phyloP scores from a whole-genome alignment of 2,797 vertebrate genomes.

The Anas capensis region DNA sequence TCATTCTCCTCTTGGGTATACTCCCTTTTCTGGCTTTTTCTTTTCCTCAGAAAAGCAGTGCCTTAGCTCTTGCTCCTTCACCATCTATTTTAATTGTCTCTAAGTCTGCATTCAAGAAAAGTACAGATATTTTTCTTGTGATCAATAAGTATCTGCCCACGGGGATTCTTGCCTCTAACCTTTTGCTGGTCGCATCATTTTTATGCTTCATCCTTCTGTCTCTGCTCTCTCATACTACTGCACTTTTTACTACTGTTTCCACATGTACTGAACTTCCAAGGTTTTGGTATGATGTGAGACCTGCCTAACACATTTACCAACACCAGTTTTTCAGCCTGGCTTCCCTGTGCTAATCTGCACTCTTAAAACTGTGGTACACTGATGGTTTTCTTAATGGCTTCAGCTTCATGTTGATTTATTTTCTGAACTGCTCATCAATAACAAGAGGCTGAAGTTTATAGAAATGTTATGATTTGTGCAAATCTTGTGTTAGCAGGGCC shows the following conservation, averaged over 20 bases:
- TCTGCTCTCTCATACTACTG: background rate
- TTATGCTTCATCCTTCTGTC: background rate
- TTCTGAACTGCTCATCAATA: conserved; percentile 23
- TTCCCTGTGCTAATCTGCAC: background rate
- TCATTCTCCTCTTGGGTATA: background rate
- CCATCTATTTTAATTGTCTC: background rate
- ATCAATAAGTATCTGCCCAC: background rate
- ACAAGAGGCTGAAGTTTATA: conserved; percentile 10
- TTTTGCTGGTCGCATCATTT: background rate
- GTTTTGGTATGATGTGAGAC: background rate
- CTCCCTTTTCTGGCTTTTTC: background rate
- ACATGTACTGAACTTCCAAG: background rate
- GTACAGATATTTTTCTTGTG: background rate
- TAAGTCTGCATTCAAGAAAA: background rate
- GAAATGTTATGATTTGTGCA: conserved; percentile 21
- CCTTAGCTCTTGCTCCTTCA: background rate
- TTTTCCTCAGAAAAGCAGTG: background rate
- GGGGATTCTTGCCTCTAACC: background rate
- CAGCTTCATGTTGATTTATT: background rate
- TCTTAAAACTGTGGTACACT: background rate
- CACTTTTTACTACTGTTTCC: background rate
- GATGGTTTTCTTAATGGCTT: background rate
- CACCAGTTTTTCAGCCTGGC: background rate
- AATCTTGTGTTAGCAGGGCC: conserved; percentile 8
- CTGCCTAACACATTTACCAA: background rate